Base-by-base conservation (phyloP, 2,888 invertebrate genomes). In the Aleiodes testaceus region DNA sequence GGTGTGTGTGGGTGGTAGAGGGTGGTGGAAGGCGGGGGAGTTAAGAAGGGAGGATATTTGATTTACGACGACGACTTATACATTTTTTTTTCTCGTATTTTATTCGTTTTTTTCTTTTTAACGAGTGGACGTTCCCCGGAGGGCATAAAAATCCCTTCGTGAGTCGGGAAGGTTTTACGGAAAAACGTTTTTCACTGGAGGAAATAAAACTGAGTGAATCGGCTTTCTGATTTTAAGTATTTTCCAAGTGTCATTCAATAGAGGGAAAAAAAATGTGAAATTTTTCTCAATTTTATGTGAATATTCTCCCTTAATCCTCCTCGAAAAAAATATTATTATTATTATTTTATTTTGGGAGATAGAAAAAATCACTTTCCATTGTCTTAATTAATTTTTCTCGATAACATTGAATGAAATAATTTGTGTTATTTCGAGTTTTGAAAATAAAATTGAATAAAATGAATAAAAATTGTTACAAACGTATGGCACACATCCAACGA, bases 21-120 rank as follows among this genome's bases (percentile, higher is more conserved):
- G 36, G 36, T n/a, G 36, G 6, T 36, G 36, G 36, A n/a, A n/a
- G 36, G 36, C 2, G 36, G 36, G 36, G 36, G 36, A 36, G 36
- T 7, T 36, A 36, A 55, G 26, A 55, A 26, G 30, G n/a, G 26
- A 20, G 53, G 55, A 55, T 55, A 55, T 55, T 55, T 55, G 26
- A 55, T 55, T 55, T 55, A 55, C 55, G 55, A n/a, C 14, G 6
- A 9, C 14, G 7, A 14, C 55, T 30, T 30, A 12, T 30, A 53
- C 53, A 26, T 53, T 20, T 16, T 36, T 55, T 53, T 53, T 53
- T 53, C 12, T 20, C 26, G 22, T 18, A 20, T 26, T 50, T 26
- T 20, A 53, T 50, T 26, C 30, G 42, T 42, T 64, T 44, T 16
- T 72, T 52, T 69, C 65, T 64, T n/a, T n/a, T n/a, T n/a, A n/a